A percentile compares a stretch with the other conserved stretches of the same genome.
Evolutionary conservation across 2,797 vertebrate genomes (phyloP).

Genomic region (Myripristis murdjan): DNA sequence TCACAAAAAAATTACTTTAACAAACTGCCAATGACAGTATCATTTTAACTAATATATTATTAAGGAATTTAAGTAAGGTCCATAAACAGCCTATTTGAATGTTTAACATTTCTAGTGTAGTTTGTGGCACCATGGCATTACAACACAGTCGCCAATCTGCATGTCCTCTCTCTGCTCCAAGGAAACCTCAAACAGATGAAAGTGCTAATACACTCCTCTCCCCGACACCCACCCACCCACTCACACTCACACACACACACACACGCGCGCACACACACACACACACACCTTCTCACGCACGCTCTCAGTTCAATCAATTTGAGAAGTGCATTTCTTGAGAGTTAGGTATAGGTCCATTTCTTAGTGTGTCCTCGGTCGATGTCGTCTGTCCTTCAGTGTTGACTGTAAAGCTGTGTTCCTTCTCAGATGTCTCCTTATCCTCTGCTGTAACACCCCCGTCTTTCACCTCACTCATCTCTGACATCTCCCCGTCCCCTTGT

Average conservation of each 20-base stretch:
- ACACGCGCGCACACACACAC: background rate
- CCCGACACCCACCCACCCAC: slow-evolving; percentile 34
- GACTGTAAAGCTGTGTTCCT: slow-evolving; percentile 47
- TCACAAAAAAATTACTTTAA: slow-evolving; percentile 80
- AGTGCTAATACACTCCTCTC: slow-evolving; percentile 71
- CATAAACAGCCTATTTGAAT: slow-evolving; percentile 78
- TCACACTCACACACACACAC: slow-evolving; percentile 23
- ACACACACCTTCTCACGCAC: slow-evolving; percentile 24
- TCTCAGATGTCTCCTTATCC: slow-evolving; percentile 52
- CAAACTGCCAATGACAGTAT: slow-evolving; percentile 81
- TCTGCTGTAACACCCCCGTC: slow-evolving; percentile 57
- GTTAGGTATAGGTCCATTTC: slow-evolving; percentile 57
- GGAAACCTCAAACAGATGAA: slow-evolving; percentile 67
- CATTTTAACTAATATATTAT: slow-evolving; percentile 71
- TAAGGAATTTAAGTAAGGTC: slow-evolving; percentile 71
- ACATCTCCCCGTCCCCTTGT: slow-evolving; percentile 65
- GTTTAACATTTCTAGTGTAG: slow-evolving; percentile 79
- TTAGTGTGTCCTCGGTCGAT: slow-evolving; percentile 51
- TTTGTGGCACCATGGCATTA: slow-evolving; percentile 77
- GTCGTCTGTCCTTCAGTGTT: slow-evolving; percentile 44
- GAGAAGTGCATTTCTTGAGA: slow-evolving; percentile 62
- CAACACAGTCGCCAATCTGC: slow-evolving; percentile 63
- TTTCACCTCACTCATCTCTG: slow-evolving; percentile 73
- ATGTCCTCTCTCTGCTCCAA: slow-evolving; percentile 49
- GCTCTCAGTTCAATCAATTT: slow-evolving; percentile 38